Base-by-base conservation (phyloP, 1,140 invertebrate species). In the Zaprionus kolodkinae region DNA sequence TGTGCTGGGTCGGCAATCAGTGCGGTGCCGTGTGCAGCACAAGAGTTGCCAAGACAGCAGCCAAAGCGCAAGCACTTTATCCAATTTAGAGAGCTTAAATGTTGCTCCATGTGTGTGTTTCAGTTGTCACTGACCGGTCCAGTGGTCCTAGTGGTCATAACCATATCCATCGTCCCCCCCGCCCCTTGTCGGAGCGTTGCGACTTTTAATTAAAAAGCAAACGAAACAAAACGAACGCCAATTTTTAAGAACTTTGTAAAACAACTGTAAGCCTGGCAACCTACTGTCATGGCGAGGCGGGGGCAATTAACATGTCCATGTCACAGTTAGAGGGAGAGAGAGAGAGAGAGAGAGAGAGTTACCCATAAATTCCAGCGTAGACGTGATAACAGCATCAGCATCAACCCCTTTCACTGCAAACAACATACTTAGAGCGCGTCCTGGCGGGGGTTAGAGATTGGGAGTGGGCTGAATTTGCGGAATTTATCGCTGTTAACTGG, bases 271-370 rank as follows among this genome's bases (percentile, higher is more conserved):
- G 70, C 78, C 69, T 76, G 64, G 48, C 62, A 75, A 77, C 71
- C 71, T 43, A 7, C n/a, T 15, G n/a, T 3, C 27, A 30, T 30
- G n/a, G 40, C 40, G n/a, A 7, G 25, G 43, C 30, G 60, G 62
- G 65, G 85, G 78, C 85, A 88, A 88, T 88, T 88, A 88, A 88
- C 85, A 88, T 88, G 85, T 89, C 65, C 76, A 71, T 79, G 85
- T 81, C 81, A 85, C 85, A 89, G n/a, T n/a, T n/a, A n/a, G n/a
- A n/a, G n/a, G n/a, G n/a, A n/a, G n/a, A n/a, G n/a, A n/a, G n/a
- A n/a, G n/a, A n/a, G n/a, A n/a, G n/a, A n/a, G n/a, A n/a, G 33
- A 35, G 40, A 45, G 40, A 73, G 71, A 70, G 75, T 45, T 89
- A 56, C 71, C 64, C 75, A 78, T 80, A 82, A 76, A 88, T 89